Base-by-base conservation (phyloP, 2,888 invertebrate species). In the Lasioglossum leucozonium region DNA sequence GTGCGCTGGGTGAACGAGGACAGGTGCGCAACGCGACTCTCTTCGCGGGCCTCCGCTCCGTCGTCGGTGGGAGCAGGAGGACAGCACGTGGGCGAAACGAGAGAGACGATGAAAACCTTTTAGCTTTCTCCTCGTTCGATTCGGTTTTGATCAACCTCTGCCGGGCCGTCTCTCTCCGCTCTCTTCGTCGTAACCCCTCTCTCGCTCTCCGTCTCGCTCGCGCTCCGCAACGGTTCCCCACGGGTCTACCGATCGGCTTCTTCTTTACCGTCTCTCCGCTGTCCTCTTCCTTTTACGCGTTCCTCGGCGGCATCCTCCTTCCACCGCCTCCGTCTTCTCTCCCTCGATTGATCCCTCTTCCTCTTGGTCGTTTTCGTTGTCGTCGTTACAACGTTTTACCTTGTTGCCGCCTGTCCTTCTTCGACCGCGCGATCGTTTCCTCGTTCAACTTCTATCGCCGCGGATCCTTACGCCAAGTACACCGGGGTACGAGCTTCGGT, bases 1-100 rank as follows among this genome's bases (percentile, higher is more conserved):
- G 79, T 87, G 82, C 80, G 62, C 88, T 90, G 87, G 91, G 89
- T 91, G 88, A 94, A 93, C 89, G 93, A 92, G 89, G 94, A 93
- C 92, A 95, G 94, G 93, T 94, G 93, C 88, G 82, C 77, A n/a
- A 26, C 37, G 77, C 47, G 40, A 85, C 62, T 30, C 62, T 30
- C 55, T n/a, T 55, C 75, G 76, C 79, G 82, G 85, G 87, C 67
- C 71, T 79, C 83, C 55, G 84, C 81, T 65, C 74, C 34, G 1
- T n/a, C n/a, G 72, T 62, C 18, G 72, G 69, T n/a, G 76, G 72
- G 75, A 74, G 82, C 81, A 42, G 58, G 72, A 62, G 13, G 11
- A 18, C 40, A 75, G 81, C 74, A 51, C 77, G 71, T n/a, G 72
- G 69, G 22, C 34, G 5, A 22, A 51, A n/a, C n/a, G 34, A 55